Conservation (phyloP, 2,888 invertebrate genomes). For the Latrodectus elegans region DNA sequence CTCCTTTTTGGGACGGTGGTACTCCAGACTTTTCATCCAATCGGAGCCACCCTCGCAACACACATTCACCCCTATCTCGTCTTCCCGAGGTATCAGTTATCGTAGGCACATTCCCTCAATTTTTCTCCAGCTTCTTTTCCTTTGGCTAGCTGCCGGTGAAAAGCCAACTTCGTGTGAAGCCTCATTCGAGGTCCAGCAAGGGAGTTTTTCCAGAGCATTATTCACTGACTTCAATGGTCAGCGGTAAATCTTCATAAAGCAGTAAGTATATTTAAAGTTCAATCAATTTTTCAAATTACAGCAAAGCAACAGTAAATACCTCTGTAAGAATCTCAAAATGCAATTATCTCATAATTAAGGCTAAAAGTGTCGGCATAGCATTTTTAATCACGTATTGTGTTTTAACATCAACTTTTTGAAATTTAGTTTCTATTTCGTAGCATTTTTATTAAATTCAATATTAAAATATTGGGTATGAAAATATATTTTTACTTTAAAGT, state of each 20-base stretch:
- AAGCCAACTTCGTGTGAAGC: slow-evolving; percentile 10
- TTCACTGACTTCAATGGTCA: slow-evolving; percentile 32
- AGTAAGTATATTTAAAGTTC: slow-evolving; percentile 3
- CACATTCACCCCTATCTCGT: slow-evolving; percentile 32
- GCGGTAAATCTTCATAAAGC: slow-evolving; percentile 1
- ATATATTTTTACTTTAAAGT: no score
- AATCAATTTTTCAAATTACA: no score
- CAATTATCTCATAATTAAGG: no score
- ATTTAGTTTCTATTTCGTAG: no score
- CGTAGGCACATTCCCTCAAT: slow-evolving; percentile 48
- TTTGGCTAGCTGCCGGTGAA: slow-evolving; percentile 33
- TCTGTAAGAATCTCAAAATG: no score
- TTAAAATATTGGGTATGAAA: no score
- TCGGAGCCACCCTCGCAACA: slow-evolving; percentile 54
- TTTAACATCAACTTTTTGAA: no score
- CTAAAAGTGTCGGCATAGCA: no score
- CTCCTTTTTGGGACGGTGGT: slow-evolving; percentile 59
- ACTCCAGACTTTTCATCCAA: slow-evolving; percentile 49
- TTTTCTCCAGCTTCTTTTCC: slow-evolving; percentile 4
- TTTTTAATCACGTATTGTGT: no score
- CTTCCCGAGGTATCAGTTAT: slow-evolving; percentile 52
- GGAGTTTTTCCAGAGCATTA: neutral
- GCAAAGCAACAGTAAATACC: no score
- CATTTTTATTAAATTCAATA: no score
- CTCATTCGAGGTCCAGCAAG: slow-evolving; percentile 6